Evolutionary conservation across 2,113 vertebrate species (phyloP).

Genomic region (Heteronetta atricapilla): DNA sequence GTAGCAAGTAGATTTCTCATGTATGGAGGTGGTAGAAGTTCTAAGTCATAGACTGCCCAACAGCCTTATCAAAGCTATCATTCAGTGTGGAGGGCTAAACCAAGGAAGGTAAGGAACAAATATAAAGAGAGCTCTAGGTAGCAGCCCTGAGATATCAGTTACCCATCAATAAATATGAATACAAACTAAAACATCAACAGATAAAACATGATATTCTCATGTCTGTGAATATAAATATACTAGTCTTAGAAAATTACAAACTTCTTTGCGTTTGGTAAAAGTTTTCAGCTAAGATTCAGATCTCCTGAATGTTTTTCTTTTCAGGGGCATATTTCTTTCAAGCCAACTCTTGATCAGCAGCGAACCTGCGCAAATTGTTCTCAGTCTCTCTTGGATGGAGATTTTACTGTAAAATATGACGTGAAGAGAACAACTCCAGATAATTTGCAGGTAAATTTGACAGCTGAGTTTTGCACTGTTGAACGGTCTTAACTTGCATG

Average conservation of each 20-base stretch:
- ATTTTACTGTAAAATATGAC: slow-evolving; percentile 88
- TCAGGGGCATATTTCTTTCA: slow-evolving; percentile 88
- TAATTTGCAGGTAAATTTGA: slow-evolving; percentile 81
- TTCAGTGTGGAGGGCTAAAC: neutral
- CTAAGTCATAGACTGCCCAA: neutral
- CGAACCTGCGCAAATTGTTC: slow-evolving; percentile 81
- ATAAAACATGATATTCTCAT: neutral
- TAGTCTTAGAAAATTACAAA: neutral
- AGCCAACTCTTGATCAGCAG: slow-evolving; percentile 87
- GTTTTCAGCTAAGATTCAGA: neutral
- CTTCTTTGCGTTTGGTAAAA: neutral
- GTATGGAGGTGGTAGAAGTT: neutral
- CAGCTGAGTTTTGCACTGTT: neutral
- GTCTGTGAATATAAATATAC: neutral
- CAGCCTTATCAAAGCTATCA: neutral
- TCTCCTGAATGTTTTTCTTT: slow-evolving; percentile 1
- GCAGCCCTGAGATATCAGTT: neutral
- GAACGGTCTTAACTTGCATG: neutral
- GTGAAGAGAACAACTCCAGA: slow-evolving; percentile 83
- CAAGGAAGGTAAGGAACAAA: neutral
- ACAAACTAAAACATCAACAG: neutral
- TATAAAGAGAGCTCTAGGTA: neutral
- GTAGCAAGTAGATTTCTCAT: neutral
- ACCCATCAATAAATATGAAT: neutral
- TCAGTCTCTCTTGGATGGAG: slow-evolving; percentile 83